phyloP scores from a whole-genome alignment of 2,888 invertebrate genomes.

The Caenorhabditis sp. region DNA sequence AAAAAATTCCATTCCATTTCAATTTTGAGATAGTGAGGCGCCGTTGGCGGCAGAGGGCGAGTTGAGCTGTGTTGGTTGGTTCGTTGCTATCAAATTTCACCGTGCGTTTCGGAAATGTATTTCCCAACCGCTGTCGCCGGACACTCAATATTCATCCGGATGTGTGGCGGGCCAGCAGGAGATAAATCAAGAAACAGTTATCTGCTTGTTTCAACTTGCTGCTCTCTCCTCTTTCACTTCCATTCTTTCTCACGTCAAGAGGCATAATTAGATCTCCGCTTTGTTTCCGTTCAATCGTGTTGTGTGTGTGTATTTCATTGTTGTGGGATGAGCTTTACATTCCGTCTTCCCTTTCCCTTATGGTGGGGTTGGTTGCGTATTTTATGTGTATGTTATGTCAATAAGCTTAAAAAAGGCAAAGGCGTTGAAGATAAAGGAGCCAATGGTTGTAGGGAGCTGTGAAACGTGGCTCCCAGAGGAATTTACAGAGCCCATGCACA shows the following conservation, averaged over 20 bases:
- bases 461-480: constrained; percentile 64
- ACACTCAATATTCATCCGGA: constrained; percentile 10
- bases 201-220: background rate
- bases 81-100: constrained; percentile 55
- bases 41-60: background rate
- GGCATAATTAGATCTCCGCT: constrained; percentile 57
- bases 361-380: constrained; percentile 31
- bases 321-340: constrained; percentile 52
- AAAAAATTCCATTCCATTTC: constrained; percentile 22
- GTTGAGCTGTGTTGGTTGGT: background rate
- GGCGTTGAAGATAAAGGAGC: constrained; percentile 40
- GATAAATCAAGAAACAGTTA: constrained; percentile 38
- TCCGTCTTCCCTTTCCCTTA: constrained; percentile 24
- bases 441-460: constrained; percentile 37
- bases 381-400: constrained; percentile 58
- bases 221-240: constrained; percentile 8
- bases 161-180: background rate
- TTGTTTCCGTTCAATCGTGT: constrained; percentile 61
- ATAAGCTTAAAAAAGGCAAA: constrained; percentile 47
- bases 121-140: constrained; percentile 41
- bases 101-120: constrained; percentile 59
- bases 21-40: constrained; percentile 49
- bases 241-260: constrained; percentile 59
- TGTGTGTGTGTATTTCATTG: constrained; percentile 59
- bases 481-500: constrained; percentile 29